Evolutionary conservation across 1,140 invertebrate genomes (phyloP), one percentile per base, ranked within the genome.

Genomic region (Nasonia vitripennis): DNA sequence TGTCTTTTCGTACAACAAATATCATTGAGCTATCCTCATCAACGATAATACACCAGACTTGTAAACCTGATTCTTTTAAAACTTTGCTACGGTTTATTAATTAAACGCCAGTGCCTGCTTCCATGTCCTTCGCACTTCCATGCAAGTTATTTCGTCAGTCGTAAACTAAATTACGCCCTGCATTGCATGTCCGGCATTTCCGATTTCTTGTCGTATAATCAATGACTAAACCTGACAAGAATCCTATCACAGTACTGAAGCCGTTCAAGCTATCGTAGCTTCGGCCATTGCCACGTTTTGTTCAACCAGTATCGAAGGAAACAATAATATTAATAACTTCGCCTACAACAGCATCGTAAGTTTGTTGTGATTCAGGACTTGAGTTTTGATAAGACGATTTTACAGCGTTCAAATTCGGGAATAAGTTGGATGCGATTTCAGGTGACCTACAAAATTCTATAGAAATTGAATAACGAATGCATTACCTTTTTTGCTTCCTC

Each of bases 21-120:
- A 88, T 88, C 5, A 82, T 88, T 2, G 83, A 83, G 37, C 83
- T 87, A 70, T 89, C 86, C 70, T 89, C 87, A 74, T 88, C 88
- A 10, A 87, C 87, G 55, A 88, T 75, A 20, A 86, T 23, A 67
- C 81, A 74, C 55, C 79, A 80, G 0, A 82, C 87, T 48, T 86
- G 62, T 17, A 89, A 81, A 4, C 86, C 81, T 1, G 27, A 41
- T 45, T 87, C 81, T 78, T 87, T 85, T 51, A 86, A 80, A 86
- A 87, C 83, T 0, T 71, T 55, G 31, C 88, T 89, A 7, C 80
- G 51, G 51, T 86, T 88, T n/a, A 88, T 23, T 12, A 88, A 48
- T 74, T 87, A 78, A 68, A 84, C 84, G n/a, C 87, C 87, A 77
- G 83, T 83, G 73, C 86, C 55, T 37, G 86, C 37, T 51, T 89